Base-by-base conservation (phyloP, 1,140 invertebrate species). In the Reticulitermes speratus region DNA sequence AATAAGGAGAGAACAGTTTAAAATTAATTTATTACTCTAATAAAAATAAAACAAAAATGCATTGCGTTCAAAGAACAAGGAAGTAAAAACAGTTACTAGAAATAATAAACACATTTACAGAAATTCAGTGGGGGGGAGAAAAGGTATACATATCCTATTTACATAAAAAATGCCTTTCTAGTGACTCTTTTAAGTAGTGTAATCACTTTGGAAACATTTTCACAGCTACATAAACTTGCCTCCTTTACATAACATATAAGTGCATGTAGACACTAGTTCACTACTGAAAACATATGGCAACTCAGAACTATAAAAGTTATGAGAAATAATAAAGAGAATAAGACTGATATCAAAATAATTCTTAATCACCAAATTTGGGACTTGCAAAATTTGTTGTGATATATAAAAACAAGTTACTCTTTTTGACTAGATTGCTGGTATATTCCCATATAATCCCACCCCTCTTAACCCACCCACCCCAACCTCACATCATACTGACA, bases 381-480 rank as follows among this genome's bases (percentile, higher is more conserved):
- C 6, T 75, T 75, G 25, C n/a, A 75, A 75, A 75, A 75, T 75
- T 11, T 75, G 25, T 9, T 75, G 65, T 75, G 65, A 75, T 75
- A 75, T 75, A 75, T 75, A 75, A 30, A 75, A 75, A 75, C 25
- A 75, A 75, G 65, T 30, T 75, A 75, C 14, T 75, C 65, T 11
- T 75, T 75, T 75, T 75, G 65, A 75, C 65, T 75, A 75, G 65
- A 75, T 75, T 75, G n/a, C n/a, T 75, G 65, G 65, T 75, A 75
- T 75, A 25, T 75, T 16, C 52, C 52, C 7, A 75, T 3, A 75
- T 75, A 75, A 75, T 30, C 14, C 25, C n/a, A 75, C 65, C 65
- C 65, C 65, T 75, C 12, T n/a, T 19, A 1, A 16, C 59, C 59
- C 59, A 65, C 8, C 65, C n/a, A 25, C n/a, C 65, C 65, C 65